A percentile compares a stretch with the other conserved stretches of the same genome.
Evolutionary conservation across 2,888 invertebrate genomes (phyloP).

Genomic region (Drosophila merina): DNA sequence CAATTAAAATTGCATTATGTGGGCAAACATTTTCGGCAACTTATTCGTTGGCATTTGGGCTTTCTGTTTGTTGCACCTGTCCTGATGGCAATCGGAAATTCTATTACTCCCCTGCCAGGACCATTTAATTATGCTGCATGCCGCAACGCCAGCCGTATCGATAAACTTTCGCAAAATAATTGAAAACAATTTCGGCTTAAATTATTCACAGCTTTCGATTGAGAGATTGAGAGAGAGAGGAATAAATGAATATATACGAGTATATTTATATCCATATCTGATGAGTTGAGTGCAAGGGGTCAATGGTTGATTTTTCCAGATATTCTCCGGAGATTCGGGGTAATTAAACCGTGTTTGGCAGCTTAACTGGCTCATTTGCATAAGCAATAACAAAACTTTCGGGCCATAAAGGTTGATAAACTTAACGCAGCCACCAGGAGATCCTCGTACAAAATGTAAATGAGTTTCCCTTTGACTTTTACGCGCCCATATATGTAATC

Average conservation of each 20-base stretch:
- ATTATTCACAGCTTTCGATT: conserved; percentile 56
- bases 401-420: conserved; percentile 63
- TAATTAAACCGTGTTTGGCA: conserved; percentile 16
- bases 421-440: conserved; percentile 41
- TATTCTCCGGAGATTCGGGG: conserved; percentile 2
- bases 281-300: conserved; percentile 1
- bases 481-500: conserved; percentile 60
- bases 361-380: conserved; percentile 48
- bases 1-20: conserved; percentile 68
- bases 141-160: conserved; percentile 17
- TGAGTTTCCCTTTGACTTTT: conserved; percentile 40
- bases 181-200: conserved; percentile 71
- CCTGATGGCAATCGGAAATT: conserved; percentile 41
- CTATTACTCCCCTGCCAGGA: conserved; percentile 44
- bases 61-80: conserved; percentile 39
- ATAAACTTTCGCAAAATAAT: conserved; percentile 50
- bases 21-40: conserved; percentile 17
- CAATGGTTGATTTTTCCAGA: conserved; percentile 5
- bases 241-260: conserved; percentile 31
- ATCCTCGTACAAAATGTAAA: conserved; percentile 51
- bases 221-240: conserved; percentile 12
- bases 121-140: conserved; percentile 69
- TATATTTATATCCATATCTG: conserved; percentile 3
- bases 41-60: conserved; percentile 27
- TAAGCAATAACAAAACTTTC: conserved; percentile 60